Base-by-base conservation (phyloP, 2,888 invertebrate genomes). In the Buathra laborator region DNA sequence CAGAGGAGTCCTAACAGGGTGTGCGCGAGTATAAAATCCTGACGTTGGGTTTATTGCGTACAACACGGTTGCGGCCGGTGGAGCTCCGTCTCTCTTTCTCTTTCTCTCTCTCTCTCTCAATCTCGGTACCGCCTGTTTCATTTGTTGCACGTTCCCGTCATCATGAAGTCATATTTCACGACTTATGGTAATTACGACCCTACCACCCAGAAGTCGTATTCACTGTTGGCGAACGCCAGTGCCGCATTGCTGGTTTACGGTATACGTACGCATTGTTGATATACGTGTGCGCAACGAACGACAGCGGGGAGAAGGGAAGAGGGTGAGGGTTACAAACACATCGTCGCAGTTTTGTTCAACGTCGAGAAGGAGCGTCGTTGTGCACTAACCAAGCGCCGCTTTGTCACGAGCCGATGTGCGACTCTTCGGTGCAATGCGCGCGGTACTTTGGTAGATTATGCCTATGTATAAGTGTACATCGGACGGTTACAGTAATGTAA, bases 91-190 rank as follows among this genome's bases (percentile, higher is more conserved):
- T 37, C 37, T 37, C 37, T 24, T 2, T 9, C 7, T 37, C 37
- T 37, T 7, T 37, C 37, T 9, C 7, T 37, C 0, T 37, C 9
- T 9, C 37, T 37, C 9, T 7, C 0, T 37, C 66, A 53, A 74
- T 43, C 59, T 70, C 46, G 32, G 80, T 72, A 86, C 87, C 87
- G 89, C 74, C 87, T 86, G 91, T 91, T 91, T 90, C 90, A 92
- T 93, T 93, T 90, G 91, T 91, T 90, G 89, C 89, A 88, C 87
- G 83, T 84, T 84, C 88, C 89, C 90, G 91, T 93, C 92, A 92
- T 92, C 92, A 92, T 90, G 89, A 90, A 92, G 91, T 92, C 92
- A 92, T 93, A 92, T 93, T 93, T 93, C 92, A 93, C 90, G 91
- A 92, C 91, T 93, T 92, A 92, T 92, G 93, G 91, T 93, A 93